Conservation (phyloP, 2,888 invertebrate genomes). For the Petrophora chlorosata region DNA sequence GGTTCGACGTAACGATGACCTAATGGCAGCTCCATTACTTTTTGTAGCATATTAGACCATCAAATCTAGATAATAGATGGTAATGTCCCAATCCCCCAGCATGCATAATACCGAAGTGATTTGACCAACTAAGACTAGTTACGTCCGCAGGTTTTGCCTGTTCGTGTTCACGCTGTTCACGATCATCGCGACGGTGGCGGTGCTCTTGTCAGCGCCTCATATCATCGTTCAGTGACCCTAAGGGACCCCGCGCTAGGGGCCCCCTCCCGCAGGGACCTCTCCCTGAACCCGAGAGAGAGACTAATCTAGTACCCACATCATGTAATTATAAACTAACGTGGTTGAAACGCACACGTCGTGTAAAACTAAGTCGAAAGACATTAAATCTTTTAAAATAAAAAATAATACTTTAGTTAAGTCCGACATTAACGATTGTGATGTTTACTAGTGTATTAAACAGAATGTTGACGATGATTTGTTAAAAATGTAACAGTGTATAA, state of each 20-base stretch:
- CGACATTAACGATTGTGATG: conserved; percentile 79
- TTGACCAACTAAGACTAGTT: conserved; percentile 21
- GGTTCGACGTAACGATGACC: too few species aligned
- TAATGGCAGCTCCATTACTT: too few species aligned
- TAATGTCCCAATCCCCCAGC: too few species aligned
- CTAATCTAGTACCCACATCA: conserved; percentile 47
- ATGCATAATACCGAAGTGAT: background rate
- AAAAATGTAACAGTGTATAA: conserved; percentile 58
- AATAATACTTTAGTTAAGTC: conserved; percentile 63
- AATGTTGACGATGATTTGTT: conserved; percentile 74
- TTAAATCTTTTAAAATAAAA: conserved; percentile 60
- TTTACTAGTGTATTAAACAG: conserved; percentile 59
- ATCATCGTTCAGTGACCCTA: conserved; percentile 93
- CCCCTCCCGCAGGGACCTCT: conserved; percentile 22
- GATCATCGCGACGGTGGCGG: conserved; percentile 95
- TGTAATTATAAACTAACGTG: conserved; percentile 54
- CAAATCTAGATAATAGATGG: too few species aligned
- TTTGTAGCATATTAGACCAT: too few species aligned
- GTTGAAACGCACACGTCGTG: conserved; percentile 78
- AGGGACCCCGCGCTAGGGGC: conserved; percentile 34
- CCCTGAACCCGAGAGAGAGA: conserved; percentile 67
- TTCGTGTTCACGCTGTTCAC: conserved; percentile 98
- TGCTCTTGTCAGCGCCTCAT: conserved; percentile 95
- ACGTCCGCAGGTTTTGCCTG: conserved; percentile 91
- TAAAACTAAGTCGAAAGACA: conserved; percentile 67